Base-by-base conservation (phyloP, 2,888 invertebrate genomes). In the Busseola fusca region DNA sequence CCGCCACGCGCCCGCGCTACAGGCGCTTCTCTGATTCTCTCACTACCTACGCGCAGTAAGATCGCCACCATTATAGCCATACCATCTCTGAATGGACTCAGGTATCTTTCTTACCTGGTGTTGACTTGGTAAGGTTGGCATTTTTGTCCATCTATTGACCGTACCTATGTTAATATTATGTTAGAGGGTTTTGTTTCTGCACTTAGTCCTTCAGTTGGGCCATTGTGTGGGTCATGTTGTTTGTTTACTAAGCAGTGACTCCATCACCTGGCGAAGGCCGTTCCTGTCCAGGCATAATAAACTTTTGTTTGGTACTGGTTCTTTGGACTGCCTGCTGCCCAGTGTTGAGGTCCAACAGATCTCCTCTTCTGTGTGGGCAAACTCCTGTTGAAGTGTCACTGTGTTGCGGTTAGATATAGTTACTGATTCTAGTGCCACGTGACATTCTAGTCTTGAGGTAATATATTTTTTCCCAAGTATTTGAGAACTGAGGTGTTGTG, bases 1-100 rank as follows among this genome's bases (percentile, higher is more conserved):
- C 1, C 16, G 42, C 2, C 56, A 42, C n/a, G 72, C 74, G n/a
- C 67, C 76, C 54, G 30, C 75, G 16, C 76, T 64, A 58, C 84
- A 76, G 54, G 74, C 78, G 21, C 72, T 84, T 37, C 70, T 77
- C 4, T 81, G 69, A 73, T 21, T 21, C 40, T 18, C 9, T 0
- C 50, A 10, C 16, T 21, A 25, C 18, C 16, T 9, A 16, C 21
- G 6, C 30, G 10, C 52, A 63, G 68, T 66, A 72, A 72, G 54
- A 50, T 16, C 16, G 12, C 37, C 21, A 48, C 25, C 21, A 6
- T 16, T 16, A 16, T 40, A n/a, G 37, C 25, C 25, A 25, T 21
- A 21, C n/a, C 4, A 16, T 27, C 21, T 3, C 25, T 45, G 4
- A 37, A 27, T 56, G 16, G 5, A 16, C 9, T 45, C 50, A 9